phyloP scores from a whole-genome alignment of 2,888 invertebrate genomes.

The Pyrochroa serraticornis region DNA sequence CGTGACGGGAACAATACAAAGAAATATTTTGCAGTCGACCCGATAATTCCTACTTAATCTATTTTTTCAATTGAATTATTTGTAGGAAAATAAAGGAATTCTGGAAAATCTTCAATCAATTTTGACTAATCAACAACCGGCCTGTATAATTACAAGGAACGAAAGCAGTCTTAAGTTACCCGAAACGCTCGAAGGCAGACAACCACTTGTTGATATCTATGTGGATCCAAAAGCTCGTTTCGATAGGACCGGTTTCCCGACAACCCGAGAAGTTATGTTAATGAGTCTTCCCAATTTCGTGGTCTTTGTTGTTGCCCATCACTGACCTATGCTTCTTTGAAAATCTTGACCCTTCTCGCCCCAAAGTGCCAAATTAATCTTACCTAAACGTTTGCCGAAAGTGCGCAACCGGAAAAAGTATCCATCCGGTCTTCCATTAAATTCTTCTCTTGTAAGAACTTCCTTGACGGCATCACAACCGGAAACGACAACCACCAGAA shows the following conservation, averaged over 20 bases:
- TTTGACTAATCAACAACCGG: no score
- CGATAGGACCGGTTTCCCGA: constrained; percentile 20
- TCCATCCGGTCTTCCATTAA: constrained; percentile 74
- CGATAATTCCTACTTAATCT: no score
- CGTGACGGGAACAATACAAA: no score
- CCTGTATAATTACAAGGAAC: no score
- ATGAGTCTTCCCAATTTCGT: constrained; percentile 9
- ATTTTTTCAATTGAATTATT: no score
- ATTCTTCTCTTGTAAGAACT: constrained; percentile 66
- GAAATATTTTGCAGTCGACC: no score
- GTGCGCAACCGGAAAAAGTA: constrained; percentile 72
- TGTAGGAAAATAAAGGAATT: no score
- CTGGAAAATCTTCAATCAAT: no score
- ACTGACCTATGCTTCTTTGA: constrained; percentile 38
- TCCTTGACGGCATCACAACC: constrained; percentile 67
- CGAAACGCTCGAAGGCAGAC: constrained; percentile 12
- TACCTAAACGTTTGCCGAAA: constrained; percentile 71
- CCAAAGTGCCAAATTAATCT: constrained; percentile 25
- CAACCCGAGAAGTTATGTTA: constrained; percentile 20
- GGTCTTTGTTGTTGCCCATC: constrained; percentile 22
- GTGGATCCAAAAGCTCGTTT: not conserved
- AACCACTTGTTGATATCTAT: not conserved
- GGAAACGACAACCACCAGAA: constrained; percentile 67
- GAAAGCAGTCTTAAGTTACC: not conserved
- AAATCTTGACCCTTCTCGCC: constrained; percentile 30